These are phyloP conservation scores for Tipula unca DNA, from an alignment of 2,888 invertebrate species.

Conservation along the genomic window DNA sequence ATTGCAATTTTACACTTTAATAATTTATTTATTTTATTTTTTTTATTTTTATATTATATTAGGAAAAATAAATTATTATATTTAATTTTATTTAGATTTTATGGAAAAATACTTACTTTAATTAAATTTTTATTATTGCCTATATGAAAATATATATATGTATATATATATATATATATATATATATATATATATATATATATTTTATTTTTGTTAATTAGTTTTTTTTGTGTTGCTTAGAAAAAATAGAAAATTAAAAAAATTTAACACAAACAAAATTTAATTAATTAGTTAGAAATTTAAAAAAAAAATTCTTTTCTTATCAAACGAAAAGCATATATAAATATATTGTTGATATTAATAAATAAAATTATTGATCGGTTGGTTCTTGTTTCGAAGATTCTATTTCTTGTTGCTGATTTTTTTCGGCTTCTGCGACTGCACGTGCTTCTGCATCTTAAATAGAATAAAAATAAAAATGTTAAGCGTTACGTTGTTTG, in stretches of 20 bases:
- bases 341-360: background rate
- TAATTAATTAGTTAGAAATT: background rate
- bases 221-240: background rate
- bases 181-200: background rate
- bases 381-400: constrained; percentile 16
- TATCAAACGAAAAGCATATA: background rate
- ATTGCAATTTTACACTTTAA: constrained; percentile 8
- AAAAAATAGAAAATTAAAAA: constrained; percentile 14
- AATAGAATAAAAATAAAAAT: constrained; percentile 20
- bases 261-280: background rate
- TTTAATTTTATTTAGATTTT: background rate
- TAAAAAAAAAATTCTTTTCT: background rate
- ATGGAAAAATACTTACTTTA: background rate
- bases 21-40: background rate
- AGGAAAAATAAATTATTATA: background rate
- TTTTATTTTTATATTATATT: background rate
- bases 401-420: constrained; percentile 18
- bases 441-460: constrained; percentile 30
- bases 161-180: background rate
- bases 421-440: constrained; percentile 22
- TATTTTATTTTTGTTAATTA: background rate
- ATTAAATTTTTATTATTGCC: constrained; percentile 14
- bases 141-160: background rate
- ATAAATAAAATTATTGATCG: constrained; percentile 21
- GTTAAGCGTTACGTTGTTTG: no score